Conservation (phyloP, 92 coral and sea anemone species). For the Parazoanthus swiftii region DNA sequence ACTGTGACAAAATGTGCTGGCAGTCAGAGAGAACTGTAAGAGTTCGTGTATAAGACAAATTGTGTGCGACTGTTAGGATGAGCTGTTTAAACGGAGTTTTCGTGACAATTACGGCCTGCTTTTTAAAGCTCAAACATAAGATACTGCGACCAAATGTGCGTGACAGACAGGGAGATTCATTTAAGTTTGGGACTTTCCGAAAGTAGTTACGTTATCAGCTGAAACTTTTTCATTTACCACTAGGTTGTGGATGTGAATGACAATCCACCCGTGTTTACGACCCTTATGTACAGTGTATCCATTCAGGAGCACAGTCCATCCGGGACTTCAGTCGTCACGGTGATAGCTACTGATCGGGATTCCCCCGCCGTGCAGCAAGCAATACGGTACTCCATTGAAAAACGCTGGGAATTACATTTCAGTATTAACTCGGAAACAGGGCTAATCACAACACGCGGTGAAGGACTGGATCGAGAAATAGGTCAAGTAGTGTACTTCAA, state of each 20-base stretch:
- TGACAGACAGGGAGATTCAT: too few species aligned
- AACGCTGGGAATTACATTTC: slow-evolving; percentile 61
- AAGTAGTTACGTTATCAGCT: background rate
- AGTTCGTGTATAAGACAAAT: background rate
- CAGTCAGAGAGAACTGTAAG: too few species aligned
- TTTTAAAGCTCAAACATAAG: too few species aligned
- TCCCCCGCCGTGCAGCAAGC: slow-evolving; percentile 55
- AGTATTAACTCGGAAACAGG: slow-evolving; percentile 71
- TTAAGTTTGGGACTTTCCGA: background rate
- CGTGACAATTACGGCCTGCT: too few species aligned
- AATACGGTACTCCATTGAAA: slow-evolving; percentile 62
- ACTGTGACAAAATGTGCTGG: too few species aligned
- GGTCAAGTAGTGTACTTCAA: slow-evolving; percentile 63
- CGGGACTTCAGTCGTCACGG: slow-evolving; percentile 56
- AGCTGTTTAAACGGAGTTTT: background rate
- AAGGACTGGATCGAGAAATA: slow-evolving; percentile 71
- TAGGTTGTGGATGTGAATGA: slow-evolving; percentile 87
- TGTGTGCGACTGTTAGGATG: background rate
- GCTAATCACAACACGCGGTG: slow-evolving; percentile 55
- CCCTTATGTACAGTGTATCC: slow-evolving; percentile 61
- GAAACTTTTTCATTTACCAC: background rate
- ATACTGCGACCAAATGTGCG: too few species aligned
- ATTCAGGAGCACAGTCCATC: slow-evolving; percentile 69
- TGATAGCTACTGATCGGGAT: slow-evolving; percentile 71
- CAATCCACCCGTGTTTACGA: slow-evolving; percentile 69